Evolutionary conservation across 2,888 invertebrate genomes (phyloP).

Genomic region (Plemyria rubiginata): DNA sequence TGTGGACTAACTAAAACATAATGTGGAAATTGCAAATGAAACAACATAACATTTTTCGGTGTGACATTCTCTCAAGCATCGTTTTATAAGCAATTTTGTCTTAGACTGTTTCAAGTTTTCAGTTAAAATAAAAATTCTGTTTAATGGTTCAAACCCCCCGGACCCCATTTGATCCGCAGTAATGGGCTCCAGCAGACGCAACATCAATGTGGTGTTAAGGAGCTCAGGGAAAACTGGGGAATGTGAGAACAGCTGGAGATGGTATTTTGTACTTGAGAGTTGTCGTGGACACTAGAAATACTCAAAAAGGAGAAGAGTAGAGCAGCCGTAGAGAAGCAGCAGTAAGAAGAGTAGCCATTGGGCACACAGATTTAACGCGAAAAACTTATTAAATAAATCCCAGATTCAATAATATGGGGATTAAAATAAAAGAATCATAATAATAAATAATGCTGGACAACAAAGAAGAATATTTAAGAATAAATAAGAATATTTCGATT

Average conservation of each 20-base stretch:
- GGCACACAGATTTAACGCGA: too few relatives aligned
- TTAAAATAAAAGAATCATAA: too few relatives aligned
- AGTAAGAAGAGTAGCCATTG: too few relatives aligned
- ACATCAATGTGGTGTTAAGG: conserved; percentile 66
- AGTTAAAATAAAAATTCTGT: conserved; percentile 64
- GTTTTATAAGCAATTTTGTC: conserved; percentile 56
- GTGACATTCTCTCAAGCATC: conserved; percentile 39
- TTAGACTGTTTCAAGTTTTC: conserved; percentile 57
- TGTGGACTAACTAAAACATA: too few relatives aligned
- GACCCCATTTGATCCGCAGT: conserved; percentile 73
- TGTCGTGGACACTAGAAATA: too few relatives aligned
- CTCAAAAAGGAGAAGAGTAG: too few relatives aligned
- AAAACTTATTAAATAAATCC: too few relatives aligned
- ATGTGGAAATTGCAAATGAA: not conserved
- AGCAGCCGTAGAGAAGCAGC: too few relatives aligned
- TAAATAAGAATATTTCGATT: too few relatives aligned
- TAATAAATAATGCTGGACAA: too few relatives aligned
- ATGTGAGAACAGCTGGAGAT: conserved; percentile 13
- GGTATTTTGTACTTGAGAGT: not conserved
- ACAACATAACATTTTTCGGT: conserved; percentile 7
- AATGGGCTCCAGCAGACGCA: conserved; percentile 64
- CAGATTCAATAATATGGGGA: too few relatives aligned
- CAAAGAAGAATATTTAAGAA: too few relatives aligned
- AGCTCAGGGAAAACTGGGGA: conserved; percentile 30
- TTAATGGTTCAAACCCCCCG: conserved; percentile 63